Percentiles rank a stretch among this genome's conserved stretches.
These are phyloP conservation scores for Prunella strophiata DNA, from an alignment of 2,797 vertebrate genomes.

Conservation along the genomic window DNA sequence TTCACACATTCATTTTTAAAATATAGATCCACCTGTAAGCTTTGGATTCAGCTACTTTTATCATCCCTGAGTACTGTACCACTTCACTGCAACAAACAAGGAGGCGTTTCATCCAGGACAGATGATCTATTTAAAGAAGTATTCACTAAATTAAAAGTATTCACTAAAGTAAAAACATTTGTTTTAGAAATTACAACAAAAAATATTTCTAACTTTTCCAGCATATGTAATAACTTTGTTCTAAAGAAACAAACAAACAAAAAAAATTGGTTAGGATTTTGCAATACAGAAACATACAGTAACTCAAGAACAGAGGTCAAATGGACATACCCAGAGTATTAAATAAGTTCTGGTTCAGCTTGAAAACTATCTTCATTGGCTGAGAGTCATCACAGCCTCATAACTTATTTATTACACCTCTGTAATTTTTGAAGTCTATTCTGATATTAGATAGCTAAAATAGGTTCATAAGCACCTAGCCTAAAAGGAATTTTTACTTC, in stretches of 20 bases:
- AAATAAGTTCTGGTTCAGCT: not conserved
- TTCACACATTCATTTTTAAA: not conserved
- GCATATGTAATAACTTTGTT: not conserved
- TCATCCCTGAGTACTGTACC: fast-evolving
- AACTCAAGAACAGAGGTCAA: not conserved
- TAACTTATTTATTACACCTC: not conserved
- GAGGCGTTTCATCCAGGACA: not conserved
- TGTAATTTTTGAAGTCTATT: not conserved
- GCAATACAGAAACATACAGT: not conserved
- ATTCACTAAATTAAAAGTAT: not conserved
- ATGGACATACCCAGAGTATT: not conserved
- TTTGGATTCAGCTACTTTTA: not conserved
- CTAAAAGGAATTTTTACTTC: not conserved
- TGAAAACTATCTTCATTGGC: not conserved
- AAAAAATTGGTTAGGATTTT: not conserved
- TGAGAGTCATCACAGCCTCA: not conserved
- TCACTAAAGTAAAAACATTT: not conserved
- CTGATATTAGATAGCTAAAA: not conserved
- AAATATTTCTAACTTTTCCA: not conserved
- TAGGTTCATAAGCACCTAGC: not conserved
- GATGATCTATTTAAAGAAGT: not conserved
- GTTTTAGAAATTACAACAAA: not conserved
- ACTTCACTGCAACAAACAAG: not conserved
- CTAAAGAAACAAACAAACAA: not conserved
- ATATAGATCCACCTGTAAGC: not conserved